Evolutionary conservation across 2,888 invertebrate genomes (phyloP), one percentile per base, ranked within the genome.

Genomic region (Auanema sp.): DNA sequence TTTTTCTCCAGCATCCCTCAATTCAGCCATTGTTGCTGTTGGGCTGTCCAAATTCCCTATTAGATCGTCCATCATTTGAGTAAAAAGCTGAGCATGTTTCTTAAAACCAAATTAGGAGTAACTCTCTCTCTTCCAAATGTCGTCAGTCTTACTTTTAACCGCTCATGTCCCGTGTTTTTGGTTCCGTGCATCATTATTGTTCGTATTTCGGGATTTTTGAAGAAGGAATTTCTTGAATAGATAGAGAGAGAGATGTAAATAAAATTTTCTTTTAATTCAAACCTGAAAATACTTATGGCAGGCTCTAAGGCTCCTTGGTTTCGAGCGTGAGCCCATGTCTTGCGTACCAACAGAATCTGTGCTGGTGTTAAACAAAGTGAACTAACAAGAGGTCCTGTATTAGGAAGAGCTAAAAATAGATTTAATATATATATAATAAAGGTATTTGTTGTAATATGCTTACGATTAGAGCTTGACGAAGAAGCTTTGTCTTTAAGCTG

Each of bases 261-360:
- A 33, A 33, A 33, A 44, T 8, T 5, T 14, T 14, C 14, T 18
- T 14, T 12, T 5, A 41, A 12, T 21, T 21, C 43, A 55, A 40
- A 63, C 64, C 66, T 60, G 58, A 74, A 74, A 40, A 74, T 74
- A 50, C 69, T 69, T 11, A 74, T 64, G 14, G 71, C 74, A 11
- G 74, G 74, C 58, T 74, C 74, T 6, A 69, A 51, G 5, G 74
- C 66, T 18, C 74, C 74, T 47, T 74, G 74, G 54, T 69, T 71
- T 52, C 74, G 55, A 2, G 74, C 74, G 25, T 71, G 71, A 11
- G 58, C 55, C 74, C 74, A 74, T 5, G 74, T 74, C 58, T 71
- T 71, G 16, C 74, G 64, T 0, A 74, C 71, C 41, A 74, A 68
- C 11, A 74, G 18, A 11, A 74, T 74, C 62, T 74, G 74, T 4